phyloP scores from a whole-genome alignment of 1,140 invertebrate species.

The Brachionus rotundiformis region DNA sequence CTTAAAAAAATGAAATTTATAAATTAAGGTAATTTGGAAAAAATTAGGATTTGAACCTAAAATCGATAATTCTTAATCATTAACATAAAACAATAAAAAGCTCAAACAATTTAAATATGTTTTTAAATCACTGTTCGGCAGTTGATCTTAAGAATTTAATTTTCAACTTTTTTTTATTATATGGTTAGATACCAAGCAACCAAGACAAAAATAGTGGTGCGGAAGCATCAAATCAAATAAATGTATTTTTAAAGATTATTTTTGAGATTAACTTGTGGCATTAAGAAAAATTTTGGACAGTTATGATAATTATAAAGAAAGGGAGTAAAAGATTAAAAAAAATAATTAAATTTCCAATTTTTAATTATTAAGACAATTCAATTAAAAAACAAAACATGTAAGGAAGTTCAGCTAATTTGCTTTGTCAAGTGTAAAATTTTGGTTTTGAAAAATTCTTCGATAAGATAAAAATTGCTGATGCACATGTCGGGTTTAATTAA shows the following conservation, averaged over 20 bases:
- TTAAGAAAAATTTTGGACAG: background rate
- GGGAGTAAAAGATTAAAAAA: background rate
- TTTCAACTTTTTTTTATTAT: background rate
- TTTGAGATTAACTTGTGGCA: background rate
- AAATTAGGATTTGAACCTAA: background rate
- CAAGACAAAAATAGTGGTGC: background rate
- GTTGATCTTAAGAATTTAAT: background rate
- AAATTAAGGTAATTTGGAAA: background rate
- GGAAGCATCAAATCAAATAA: too few species aligned
- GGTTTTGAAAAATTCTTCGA: background rate
- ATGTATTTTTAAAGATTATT: too few species aligned
- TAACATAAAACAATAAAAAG: constrained; percentile 3
- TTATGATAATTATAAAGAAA: background rate
- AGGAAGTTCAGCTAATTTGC: background rate
- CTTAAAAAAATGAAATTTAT: background rate
- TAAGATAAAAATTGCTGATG: background rate
- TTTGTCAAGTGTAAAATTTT: background rate
- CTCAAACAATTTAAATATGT: background rate
- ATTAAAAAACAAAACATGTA: background rate
- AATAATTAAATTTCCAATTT: background rate
- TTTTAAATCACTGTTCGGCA: background rate
- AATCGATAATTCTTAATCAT: background rate
- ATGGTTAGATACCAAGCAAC: background rate
- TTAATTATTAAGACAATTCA: background rate
- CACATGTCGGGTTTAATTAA: background rate